These are phyloP conservation scores for Novumbra hubbsi DNA, from an alignment of 2,797 vertebrate genomes.

Conservation along the genomic window DNA sequence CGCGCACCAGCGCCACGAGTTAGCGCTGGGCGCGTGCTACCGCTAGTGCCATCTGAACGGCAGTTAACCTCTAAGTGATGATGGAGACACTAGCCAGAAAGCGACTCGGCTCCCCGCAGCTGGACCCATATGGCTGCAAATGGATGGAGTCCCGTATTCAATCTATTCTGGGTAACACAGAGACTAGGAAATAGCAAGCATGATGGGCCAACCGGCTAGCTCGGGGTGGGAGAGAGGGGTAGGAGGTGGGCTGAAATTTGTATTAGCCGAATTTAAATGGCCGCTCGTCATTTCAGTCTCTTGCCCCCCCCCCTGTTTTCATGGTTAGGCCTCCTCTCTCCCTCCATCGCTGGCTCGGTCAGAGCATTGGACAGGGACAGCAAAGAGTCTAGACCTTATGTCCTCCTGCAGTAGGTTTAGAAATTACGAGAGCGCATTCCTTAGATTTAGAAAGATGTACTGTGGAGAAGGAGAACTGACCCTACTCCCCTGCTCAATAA, in stretches of 20 bases:
- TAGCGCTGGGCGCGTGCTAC: not conserved
- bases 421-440: too few relatives aligned
- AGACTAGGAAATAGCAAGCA: conserved; percentile 57
- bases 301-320: not conserved
- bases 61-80: conserved; percentile 53
- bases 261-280: conserved; percentile 33
- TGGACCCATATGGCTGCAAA: conserved; percentile 47
- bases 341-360: not conserved
- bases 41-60: conserved; percentile 36
- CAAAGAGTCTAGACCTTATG: too few relatives aligned
- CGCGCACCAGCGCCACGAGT: conserved; percentile 15
- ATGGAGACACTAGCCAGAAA: conserved; percentile 22
- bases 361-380: too few relatives aligned
- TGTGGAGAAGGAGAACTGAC: too few relatives aligned
- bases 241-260: conserved; percentile 22
- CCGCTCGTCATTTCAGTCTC: conserved; percentile 22
- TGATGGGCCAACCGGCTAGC: conserved; percentile 15
- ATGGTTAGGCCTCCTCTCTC: not conserved
- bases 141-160: conserved; percentile 52
- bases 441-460: too few relatives aligned
- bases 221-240: not conserved
- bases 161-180: conserved; percentile 52
- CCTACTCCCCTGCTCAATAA: too few relatives aligned
- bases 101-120: conserved; percentile 10
- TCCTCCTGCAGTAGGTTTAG: too few relatives aligned